These are phyloP conservation scores for Ambastaia sidthimunki DNA, from an alignment of 2,797 vertebrate genomes.

Conservation along the genomic window DNA sequence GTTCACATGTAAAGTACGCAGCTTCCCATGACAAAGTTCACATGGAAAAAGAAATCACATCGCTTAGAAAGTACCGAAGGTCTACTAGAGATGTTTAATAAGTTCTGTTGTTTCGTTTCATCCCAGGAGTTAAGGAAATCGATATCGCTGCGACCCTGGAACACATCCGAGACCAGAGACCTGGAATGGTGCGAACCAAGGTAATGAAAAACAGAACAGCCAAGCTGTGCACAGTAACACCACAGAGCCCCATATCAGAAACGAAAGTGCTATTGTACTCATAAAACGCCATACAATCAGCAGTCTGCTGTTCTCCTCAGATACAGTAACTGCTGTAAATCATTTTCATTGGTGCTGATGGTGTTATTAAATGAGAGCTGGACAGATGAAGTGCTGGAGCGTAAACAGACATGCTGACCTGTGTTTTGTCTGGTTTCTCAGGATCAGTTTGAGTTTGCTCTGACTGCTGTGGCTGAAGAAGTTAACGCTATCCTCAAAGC, in stretches of 20 bases:
- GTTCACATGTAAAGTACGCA: too few relatives aligned
- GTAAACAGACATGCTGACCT: conserved; percentile 18
- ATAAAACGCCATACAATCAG: conserved; percentile 2
- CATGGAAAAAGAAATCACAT: not conserved
- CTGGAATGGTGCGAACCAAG: conserved; percentile 95
- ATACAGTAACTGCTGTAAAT: conserved; percentile 1
- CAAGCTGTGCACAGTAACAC: not conserved
- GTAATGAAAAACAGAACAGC: conserved; percentile 64
- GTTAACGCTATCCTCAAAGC: conserved; percentile 97
- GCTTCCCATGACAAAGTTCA: not conserved
- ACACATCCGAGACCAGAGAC: conserved; percentile 92
- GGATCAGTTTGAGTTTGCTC: conserved; percentile 98
- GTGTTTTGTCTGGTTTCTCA: conserved; percentile 62
- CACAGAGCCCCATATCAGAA: not conserved
- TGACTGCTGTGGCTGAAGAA: conserved; percentile 94
- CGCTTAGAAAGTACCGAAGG: not conserved
- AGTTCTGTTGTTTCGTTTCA: not conserved
- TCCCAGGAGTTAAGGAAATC: conserved; percentile 94
- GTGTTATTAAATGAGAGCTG: conserved; percentile 26
- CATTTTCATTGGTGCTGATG: conserved; percentile 13
- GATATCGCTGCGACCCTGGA: conserved; percentile 96
- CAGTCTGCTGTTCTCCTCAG: not conserved
- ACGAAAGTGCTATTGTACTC: conserved; percentile 6
- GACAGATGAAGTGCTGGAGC: not conserved
- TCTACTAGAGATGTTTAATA: not conserved